These are phyloP conservation scores for Limanda limanda DNA, from an alignment of 2,113 vertebrate species.

Conservation along the genomic window DNA sequence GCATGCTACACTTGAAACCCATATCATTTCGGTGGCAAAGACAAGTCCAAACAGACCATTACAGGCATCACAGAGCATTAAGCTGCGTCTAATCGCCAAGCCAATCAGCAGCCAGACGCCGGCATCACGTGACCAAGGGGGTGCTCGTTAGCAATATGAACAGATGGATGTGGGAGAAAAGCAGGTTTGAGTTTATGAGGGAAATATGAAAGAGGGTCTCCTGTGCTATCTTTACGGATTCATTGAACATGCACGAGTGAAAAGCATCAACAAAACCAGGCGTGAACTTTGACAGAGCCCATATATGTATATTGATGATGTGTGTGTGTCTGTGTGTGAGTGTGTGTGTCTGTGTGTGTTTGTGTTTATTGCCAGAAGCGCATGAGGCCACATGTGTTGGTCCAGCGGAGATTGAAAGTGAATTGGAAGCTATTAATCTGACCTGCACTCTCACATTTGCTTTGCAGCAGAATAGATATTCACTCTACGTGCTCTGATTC, in stretches of 20 bases:
- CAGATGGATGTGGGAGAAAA: not conserved
- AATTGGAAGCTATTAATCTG: constrained; percentile 72
- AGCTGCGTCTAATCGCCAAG: constrained; percentile 3
- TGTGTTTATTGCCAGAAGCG: constrained; percentile 15
- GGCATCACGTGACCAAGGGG: not conserved
- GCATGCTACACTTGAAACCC: not conserved
- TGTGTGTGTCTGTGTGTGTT: not conserved
- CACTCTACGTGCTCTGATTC: constrained; percentile 17
- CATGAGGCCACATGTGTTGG: constrained; percentile 61
- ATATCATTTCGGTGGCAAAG: not conserved
- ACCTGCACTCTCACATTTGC: constrained; percentile 47
- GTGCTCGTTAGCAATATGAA: not conserved
- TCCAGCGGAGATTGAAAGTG: constrained; percentile 63
- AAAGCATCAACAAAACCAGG: too few relatives aligned
- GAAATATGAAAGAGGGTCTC: not conserved
- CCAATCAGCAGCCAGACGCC: constrained; percentile 4
- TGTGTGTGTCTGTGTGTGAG: constrained; percentile 10
- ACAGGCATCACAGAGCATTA: constrained; percentile 10
- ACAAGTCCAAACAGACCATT: constrained; percentile 17
- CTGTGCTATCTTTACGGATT: not conserved
- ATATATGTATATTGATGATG: not conserved
- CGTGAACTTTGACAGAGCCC: too few relatives aligned
- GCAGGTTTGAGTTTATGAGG: too few relatives aligned
- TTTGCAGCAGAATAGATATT: constrained; percentile 51
- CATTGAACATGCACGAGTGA: not conserved